Conservation (phyloP, 2,797 vertebrate genomes). For the Sardinella longiceps region DNA sequence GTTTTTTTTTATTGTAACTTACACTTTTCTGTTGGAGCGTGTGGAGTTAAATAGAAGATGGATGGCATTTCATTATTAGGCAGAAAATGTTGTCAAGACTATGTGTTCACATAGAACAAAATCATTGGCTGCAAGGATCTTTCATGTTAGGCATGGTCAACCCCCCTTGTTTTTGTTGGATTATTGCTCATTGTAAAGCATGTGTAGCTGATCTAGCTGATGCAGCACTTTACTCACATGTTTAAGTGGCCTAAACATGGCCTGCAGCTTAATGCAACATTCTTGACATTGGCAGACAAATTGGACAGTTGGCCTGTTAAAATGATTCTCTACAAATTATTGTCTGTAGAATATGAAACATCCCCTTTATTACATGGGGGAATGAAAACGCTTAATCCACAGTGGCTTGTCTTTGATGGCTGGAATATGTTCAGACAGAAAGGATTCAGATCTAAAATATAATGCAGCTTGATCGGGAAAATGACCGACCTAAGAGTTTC, state of each 20-base stretch:
- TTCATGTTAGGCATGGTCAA: neutral
- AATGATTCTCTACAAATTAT: neutral
- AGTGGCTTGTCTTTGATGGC: neutral
- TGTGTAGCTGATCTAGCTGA: neutral
- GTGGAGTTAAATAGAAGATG: neutral
- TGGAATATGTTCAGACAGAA: neutral
- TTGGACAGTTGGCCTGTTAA: neutral
- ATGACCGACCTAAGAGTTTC: neutral
- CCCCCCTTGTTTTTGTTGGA: neutral
- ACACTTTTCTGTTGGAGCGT: neutral
- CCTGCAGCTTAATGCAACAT: neutral
- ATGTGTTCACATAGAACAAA: neutral
- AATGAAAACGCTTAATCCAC: neutral
- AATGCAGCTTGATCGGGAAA: neutral
- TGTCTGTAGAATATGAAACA: neutral
- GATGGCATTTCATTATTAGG: neutral
- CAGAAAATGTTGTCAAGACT: neutral
- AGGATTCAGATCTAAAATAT: neutral
- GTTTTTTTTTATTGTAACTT: neutral
- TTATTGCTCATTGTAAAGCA: neutral
- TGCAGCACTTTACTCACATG: neutral
- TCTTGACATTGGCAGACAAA: neutral
- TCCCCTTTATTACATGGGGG: neutral
- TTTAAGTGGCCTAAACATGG: neutral
- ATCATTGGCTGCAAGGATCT: neutral